Base-by-base conservation (phyloP, 2,113 vertebrate genomes). In the Emydocephalus ijimae region DNA sequence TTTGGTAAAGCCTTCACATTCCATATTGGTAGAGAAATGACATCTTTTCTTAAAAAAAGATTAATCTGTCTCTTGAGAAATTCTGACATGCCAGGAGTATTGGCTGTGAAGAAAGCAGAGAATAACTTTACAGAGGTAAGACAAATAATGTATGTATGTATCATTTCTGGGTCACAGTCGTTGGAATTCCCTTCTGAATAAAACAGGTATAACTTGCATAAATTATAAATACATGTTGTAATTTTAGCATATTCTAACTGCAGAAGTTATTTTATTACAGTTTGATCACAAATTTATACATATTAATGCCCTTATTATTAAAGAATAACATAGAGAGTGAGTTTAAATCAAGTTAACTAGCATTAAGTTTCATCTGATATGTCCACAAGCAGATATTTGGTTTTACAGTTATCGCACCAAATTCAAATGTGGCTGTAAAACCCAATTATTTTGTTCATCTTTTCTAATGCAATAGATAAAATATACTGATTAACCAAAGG, bases 391-490 rank as follows among this genome's bases (percentile, higher is more conserved):
- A 95, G 91, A 91, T 95, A 94, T 96, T 97, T 93, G 85, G 95
- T 95, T 96, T 97, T 94, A 90, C 93, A 95, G 94, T 97, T 97
- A 94, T 96, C 97, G 97, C 96, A 92, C 96, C 95, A 98, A 98
- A 98, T 98, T 92, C 3, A 97, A 50, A 97, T 97, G 93, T 97
- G 98, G 97, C 96, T 97, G 97, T 96, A 96, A 94, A 95, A 96
- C 95, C 7, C 95, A 96, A 93, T 97, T 96, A 96, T 92, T 91
- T 69, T 96, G 96, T 97, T 96, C 95, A 95, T 96, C 96, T 96
- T 96, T 95, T 96, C 3, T 96, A 96, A 96, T 96, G 96, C 96
- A 97, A 97, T 95, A 95, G 95, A 96, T 96, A 91, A 95, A 96
- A 96, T 96, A 97, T 96, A 97, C 94, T 94, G 95, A 96, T 97